Evolutionary conservation across 2,888 invertebrate genomes (phyloP), one percentile per base, ranked within the genome.

Genomic region (Volucella inflata): DNA sequence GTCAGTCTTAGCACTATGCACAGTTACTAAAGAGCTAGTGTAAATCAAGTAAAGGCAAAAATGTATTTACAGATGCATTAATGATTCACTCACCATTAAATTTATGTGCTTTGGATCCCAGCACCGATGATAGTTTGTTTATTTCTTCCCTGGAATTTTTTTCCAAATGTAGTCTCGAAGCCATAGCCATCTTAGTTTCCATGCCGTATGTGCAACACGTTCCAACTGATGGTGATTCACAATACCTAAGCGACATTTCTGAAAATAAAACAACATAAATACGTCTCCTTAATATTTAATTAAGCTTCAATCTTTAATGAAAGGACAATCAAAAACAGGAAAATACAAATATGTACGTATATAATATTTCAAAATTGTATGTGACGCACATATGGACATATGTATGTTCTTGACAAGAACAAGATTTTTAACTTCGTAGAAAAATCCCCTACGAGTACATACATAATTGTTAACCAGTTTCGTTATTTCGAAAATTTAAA

Each of bases 61-160:
- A 50, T 14, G 53, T 44, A 53, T 68, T 83, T 51, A 51, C 57
- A 76, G 53, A 77, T 65, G 51, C 46, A 59, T 76, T 65, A 71
- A 76, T 80, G 62, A 71, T 67, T 74, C 67, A 94, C 96, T 95
- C 92, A 98, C 98, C 96, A 91, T 98, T 97, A 92, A 98, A 97
- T 91, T 95, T 95, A 89, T 94, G 94, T 51, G 97, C 96, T 90
- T 97, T 94, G 88, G 95, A 95, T 67, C 95, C 94, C 89, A 98
- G 94, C 87, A 96, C 94, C 76, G 95, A 94, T 21, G 96, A 95
- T 84, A 97, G 93, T 90, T 95, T 95, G 88, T 94, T 94, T 79
- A 97, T 95, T 88, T 96, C 95, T 88, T 96, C 95, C 90, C 95
- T 95, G 87, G 96, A 93, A 85, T 95, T 94, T 88, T 94, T 94